Evolutionary conservation across 1,140 invertebrate species (phyloP).

Genomic region (Calycopis cecrops): DNA sequence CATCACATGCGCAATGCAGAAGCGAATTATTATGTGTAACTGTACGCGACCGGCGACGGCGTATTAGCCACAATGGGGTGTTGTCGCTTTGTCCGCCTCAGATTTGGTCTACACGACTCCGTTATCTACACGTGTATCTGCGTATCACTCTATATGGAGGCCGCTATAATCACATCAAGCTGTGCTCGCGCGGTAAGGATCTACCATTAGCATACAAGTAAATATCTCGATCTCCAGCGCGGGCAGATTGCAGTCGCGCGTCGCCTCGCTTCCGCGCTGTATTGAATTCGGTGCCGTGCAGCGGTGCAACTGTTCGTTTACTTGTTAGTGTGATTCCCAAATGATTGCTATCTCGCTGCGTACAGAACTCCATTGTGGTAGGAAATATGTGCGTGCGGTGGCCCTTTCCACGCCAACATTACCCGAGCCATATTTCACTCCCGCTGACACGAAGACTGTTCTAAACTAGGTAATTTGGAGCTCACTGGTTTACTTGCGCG

Average conservation of each 20-base stretch:
- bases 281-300: conserved; percentile 55
- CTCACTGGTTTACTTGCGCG: conserved; percentile 34
- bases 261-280: conserved; percentile 48
- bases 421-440: conserved; percentile 39
- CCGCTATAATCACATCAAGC: conserved; percentile 65
- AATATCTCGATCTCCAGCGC: conserved; percentile 60
- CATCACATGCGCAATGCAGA: conserved; percentile 19
- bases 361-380: conserved; percentile 34
- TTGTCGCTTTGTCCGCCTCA: conserved; percentile 64
- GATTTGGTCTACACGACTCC: conserved; percentile 35
- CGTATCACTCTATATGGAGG: conserved; percentile 64
- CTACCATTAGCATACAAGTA: conserved; percentile 68
- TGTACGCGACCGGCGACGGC: conserved; percentile 7
- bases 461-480: conserved; percentile 36
- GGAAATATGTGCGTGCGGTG: conserved; percentile 33
- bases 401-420: conserved; percentile 36
- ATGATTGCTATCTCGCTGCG: conserved; percentile 55
- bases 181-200: conserved; percentile 57
- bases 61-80: conserved; percentile 32
- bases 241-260: conserved; percentile 41
- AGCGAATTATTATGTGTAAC: conserved; percentile 32
- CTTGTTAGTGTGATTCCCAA: conserved; percentile 64
- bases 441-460: conserved; percentile 35
- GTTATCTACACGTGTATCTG: conserved; percentile 63
- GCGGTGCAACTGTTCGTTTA: conserved; percentile 47